These are phyloP conservation scores for Drosophila sulfurigaster DNA, from an alignment of 1,140 invertebrate species.

Conservation along the genomic window DNA sequence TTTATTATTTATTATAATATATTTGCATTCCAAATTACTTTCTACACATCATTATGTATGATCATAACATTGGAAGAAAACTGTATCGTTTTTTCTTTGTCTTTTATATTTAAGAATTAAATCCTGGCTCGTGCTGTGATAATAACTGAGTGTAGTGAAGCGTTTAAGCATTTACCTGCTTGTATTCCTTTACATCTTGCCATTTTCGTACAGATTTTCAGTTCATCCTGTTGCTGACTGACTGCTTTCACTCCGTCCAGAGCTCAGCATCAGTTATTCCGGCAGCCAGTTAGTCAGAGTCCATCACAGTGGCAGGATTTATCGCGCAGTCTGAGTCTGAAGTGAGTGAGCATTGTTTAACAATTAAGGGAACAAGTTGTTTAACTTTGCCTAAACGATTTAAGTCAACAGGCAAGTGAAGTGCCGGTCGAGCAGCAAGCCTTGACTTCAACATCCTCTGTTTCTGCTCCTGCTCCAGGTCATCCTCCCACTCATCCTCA, in stretches of 20 bases:
- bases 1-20: too few species aligned
- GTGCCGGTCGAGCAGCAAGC: conserved; percentile 9
- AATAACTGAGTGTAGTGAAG: not conserved
- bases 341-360: conserved; percentile 72
- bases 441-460: not conserved
- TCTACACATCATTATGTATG: too few species aligned
- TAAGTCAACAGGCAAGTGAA: conserved; percentile 73
- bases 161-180: not conserved
- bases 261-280: conserved; percentile 44
- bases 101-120: too few species aligned
- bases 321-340: conserved; percentile 6
- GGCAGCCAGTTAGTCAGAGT: conserved; percentile 20
- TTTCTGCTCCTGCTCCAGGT: not conserved
- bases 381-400: conserved; percentile 83
- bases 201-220: not conserved
- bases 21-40: too few species aligned
- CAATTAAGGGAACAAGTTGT: conserved; percentile 82
- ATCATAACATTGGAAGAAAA: too few species aligned
- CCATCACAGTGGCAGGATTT: conserved; percentile 14
- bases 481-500: not conserved
- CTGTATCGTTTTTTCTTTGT: too few species aligned
- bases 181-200: not conserved
- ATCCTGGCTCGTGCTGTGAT: not conserved
- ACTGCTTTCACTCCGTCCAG: not conserved
- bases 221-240: not conserved